Base-by-base conservation (phyloP, 1,140 invertebrate genomes). In the Drosophila arizonae region DNA sequence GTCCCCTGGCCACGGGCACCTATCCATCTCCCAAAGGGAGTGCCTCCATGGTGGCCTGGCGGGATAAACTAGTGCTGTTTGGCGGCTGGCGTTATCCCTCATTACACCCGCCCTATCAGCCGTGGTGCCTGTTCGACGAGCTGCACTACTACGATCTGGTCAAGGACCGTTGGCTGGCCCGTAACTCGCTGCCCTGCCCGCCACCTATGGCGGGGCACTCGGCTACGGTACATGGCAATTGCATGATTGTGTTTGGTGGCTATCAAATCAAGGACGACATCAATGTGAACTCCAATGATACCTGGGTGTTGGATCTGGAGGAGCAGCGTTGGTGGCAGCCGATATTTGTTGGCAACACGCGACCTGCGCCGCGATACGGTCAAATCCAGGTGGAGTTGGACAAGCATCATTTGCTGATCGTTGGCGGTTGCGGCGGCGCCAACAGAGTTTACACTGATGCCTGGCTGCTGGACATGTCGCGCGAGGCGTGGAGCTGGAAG, bases 11-110 rank as follows among this genome's bases (percentile, higher is more conserved):
- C 1, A 95, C 95, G 92, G 98, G 98, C 9, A 89, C 95, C 41
- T 99, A 99, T 93, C 98, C 98, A 30, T 97, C 97, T 6, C 98
- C 98, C 4, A 99, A 99, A 93, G 98, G 98, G 58, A 98, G 97
- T 92, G 97, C 97, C 41, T 96, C 96, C 21, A 95, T 99, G 94
- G 95, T 98, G 6, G 93, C 94, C 69, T 97, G 98, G 92, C 95
- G 96, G 79, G 95, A 97, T 82, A 95, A 93, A 75, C 93, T 98
- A 63, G 95, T 99, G 69, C 92, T 99, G 30, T 99, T 98, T 94
- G 98, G 98, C 50, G 98, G 98, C 6, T 99, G 97, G 97, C 97
- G 97, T 11, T 97, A 98, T 92, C 97, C 98, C 21, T 97, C 97
- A 41, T 94, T 96, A 3, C 97, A 97, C 92, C 96, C 97, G 45